A percentile compares a stretch with the other conserved stretches of the same genome.
These are phyloP conservation scores for Tetheella fluctuosa DNA, from an alignment of 2,888 invertebrate species.

Conservation along the genomic window DNA sequence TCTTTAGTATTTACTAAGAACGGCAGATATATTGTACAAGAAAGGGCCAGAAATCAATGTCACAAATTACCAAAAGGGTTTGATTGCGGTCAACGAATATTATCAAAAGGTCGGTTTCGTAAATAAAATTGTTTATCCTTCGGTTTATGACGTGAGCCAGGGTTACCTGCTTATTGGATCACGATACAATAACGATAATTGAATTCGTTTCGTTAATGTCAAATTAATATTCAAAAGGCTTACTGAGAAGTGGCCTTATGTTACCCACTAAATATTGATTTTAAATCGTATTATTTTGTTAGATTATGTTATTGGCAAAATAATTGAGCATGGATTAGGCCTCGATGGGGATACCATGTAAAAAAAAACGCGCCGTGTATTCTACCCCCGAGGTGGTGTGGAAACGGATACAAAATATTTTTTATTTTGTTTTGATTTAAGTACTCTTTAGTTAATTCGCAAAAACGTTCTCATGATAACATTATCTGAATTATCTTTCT, in stretches of 20 bases:
- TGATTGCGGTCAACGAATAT: background rate
- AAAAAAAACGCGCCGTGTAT: conserved; percentile 6
- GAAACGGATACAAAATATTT: background rate
- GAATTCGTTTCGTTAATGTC: conserved; percentile 1
- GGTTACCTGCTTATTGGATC: conserved; percentile 6
- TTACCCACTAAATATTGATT: background rate
- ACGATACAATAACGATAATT: background rate
- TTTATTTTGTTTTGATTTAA: too few species aligned
- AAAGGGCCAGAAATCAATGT: background rate
- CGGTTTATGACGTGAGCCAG: background rate
- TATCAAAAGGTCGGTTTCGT: conserved; percentile 1
- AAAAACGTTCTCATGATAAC: too few species aligned
- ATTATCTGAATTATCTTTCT: too few species aligned
- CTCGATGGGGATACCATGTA: conserved; percentile 7
- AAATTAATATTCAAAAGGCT: conserved; percentile 3
- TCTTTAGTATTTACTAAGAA: too few species aligned
- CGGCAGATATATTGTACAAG: background rate
- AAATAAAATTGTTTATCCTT: background rate
- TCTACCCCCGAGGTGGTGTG: conserved; percentile 6
- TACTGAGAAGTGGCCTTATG: background rate
- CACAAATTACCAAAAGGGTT: background rate
- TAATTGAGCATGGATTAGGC: conserved; percentile 7
- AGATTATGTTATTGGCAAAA: background rate
- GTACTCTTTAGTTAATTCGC: too few species aligned
- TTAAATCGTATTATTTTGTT: background rate